Base-by-base conservation (phyloP, 2,888 invertebrate genomes). In the Chymomyza procnemis region DNA sequence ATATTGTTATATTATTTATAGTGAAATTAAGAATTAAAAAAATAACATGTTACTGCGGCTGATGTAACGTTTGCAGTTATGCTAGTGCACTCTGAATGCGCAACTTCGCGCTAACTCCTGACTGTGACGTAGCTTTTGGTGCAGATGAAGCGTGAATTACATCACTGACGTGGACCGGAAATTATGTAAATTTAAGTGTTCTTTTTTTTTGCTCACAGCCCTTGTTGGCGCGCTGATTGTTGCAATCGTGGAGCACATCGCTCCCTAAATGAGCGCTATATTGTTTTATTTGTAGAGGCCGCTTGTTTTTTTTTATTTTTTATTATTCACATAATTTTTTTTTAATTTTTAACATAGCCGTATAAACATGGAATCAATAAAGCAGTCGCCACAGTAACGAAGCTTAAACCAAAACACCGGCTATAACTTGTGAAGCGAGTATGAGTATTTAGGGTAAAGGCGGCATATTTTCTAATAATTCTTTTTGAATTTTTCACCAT, bases 131-230 rank as follows among this genome's bases (percentile, higher is more conserved):
- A 69, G 68, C 79, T 77, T 78, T 77, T 66, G 78, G 48, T 80
- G 73, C 81, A 86, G 83, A 83, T 80, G 84, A 83, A 78, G 80
- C 79, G 72, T 75, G 74, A 74, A 80, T 79, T 80, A 80, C 80
- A 84, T 80, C 75, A 76, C 78, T 76, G 88, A 87, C 82, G 88
- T 84, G 77, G 80, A 87, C 80, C 85, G 86, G 84, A 85, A 87
- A 85, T 85, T 87, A 85, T 85, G 84, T 87, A 85, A 85, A 85
- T 85, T 86, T 86, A 85, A 85, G 88, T 85, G 84, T 88, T 86
- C 76, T 78, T 78, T 76, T 52, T 5, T 41, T 46, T 41, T 46
- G n/a, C n/a, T n/a, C n/a, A 30, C 60, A 1, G n/a, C 52, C 18
- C 5, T 50, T 54, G 26, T n/a, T 52, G 22, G 9, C 21, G 61